A percentile compares a stretch with the other conserved stretches of the same genome.
Evolutionary conservation across 2,797 vertebrate species (phyloP).

Genomic region (Carduelis carduelis): DNA sequence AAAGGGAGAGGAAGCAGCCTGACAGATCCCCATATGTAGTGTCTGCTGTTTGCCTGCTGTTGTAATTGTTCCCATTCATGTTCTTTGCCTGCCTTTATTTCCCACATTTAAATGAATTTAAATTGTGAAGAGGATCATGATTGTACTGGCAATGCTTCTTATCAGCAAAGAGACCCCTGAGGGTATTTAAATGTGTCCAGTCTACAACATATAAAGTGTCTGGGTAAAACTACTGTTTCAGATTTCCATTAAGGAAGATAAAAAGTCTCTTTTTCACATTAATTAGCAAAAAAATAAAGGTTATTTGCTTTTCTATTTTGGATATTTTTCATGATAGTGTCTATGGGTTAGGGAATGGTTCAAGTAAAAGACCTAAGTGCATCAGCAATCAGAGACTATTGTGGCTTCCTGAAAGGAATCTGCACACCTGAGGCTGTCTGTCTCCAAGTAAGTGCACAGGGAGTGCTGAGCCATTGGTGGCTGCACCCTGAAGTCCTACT

Average conservation of each 20-base stretch:
- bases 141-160: background rate
- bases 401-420: background rate
- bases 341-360: background rate
- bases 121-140: background rate
- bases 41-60: background rate
- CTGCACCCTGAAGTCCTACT: accelerated
- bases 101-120: background rate
- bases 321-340: background rate
- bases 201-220: background rate
- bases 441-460: background rate
- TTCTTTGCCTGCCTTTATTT: background rate
- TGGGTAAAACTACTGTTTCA: background rate
- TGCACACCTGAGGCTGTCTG: background rate
- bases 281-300: background rate
- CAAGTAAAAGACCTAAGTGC: background rate
- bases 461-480: background rate
- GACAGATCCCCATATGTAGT: background rate
- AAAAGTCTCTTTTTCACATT: background rate
- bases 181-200: background rate
- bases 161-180: background rate
- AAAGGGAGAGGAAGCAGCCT: background rate
- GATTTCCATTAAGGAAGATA: background rate
- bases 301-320: background rate
- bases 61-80: background rate
- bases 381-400: background rate